Conservation (phyloP, 2,113 vertebrate genomes). For the Scatophagus argus region DNA sequence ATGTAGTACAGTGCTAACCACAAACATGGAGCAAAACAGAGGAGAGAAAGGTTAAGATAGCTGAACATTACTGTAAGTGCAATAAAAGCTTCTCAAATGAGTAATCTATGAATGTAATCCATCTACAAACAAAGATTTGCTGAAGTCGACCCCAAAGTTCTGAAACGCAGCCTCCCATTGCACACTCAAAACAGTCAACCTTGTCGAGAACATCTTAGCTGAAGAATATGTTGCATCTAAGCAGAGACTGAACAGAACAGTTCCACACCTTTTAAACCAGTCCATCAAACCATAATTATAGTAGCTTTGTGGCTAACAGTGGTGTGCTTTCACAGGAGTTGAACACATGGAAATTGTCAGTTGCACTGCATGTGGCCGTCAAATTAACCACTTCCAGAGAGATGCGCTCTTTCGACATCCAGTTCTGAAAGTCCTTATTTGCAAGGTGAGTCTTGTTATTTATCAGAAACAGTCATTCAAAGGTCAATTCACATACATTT, state of each 20-base stretch:
- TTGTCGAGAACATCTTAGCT: neutral
- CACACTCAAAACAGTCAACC: too few relatives aligned
- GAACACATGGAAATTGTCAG: constrained; percentile 93
- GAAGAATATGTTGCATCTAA: neutral
- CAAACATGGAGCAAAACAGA: too few relatives aligned
- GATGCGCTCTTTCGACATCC: constrained; percentile 96
- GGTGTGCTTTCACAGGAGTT: constrained; percentile 77
- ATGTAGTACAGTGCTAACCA: too few relatives aligned
- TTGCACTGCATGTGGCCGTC: constrained; percentile 97
- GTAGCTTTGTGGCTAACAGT: constrained; percentile 3
- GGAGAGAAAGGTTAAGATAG: too few relatives aligned
- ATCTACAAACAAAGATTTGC: too few relatives aligned
- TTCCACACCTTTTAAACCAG: neutral
- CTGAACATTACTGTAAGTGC: too few relatives aligned
- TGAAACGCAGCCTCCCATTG: too few relatives aligned
- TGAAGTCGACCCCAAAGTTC: too few relatives aligned
- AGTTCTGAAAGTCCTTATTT: constrained; percentile 96
- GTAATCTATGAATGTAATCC: too few relatives aligned
- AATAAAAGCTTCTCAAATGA: too few relatives aligned
- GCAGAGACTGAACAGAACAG: neutral
- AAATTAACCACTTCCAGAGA: constrained; percentile 98
- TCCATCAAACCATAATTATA: neutral
- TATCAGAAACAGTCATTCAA: neutral
- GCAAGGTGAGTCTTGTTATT: constrained; percentile 88
- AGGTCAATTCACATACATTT: neutral